Conservation (phyloP, 2,797 vertebrate genomes). For the Ataeniobius toweri region DNA sequence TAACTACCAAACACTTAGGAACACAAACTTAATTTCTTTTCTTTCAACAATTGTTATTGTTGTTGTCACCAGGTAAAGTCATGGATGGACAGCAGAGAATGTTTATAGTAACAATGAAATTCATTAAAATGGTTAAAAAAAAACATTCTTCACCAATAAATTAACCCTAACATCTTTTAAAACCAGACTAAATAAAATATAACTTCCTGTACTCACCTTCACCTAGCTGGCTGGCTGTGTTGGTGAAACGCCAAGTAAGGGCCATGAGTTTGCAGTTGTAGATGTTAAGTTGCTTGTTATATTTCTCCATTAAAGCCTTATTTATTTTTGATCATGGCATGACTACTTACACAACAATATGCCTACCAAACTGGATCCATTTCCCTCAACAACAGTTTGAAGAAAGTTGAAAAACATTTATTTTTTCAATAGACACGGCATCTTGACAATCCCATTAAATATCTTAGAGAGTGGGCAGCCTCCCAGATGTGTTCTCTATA, state of each 20-base stretch:
- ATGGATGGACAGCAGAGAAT: too few species aligned
- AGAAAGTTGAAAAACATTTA: slow-evolving; percentile 14
- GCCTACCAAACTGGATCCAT: slow-evolving; percentile 1
- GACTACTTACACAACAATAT: not conserved
- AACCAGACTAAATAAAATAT: too few species aligned
- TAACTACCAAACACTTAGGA: too few species aligned
- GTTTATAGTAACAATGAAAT: too few species aligned
- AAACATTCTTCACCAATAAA: too few species aligned
- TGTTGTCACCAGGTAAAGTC: too few species aligned
- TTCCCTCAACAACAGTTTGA: not conserved
- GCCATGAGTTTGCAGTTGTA: not conserved
- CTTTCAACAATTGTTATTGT: too few species aligned
- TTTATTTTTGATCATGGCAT: not conserved
- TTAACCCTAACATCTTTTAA: too few species aligned
- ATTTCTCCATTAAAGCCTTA: not conserved
- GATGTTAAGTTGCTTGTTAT: not conserved
- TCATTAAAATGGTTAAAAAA: too few species aligned
- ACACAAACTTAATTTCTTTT: too few species aligned
- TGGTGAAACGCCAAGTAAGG: not conserved
- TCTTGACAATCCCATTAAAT: slow-evolving; percentile 54
- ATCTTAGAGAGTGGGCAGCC: slow-evolving; percentile 32
- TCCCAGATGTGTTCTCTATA: slow-evolving; percentile 38
- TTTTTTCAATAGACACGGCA: slow-evolving; percentile 31
- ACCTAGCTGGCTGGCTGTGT: too few species aligned
- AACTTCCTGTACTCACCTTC: too few species aligned